Evolutionary conservation across 2,797 vertebrate species (phyloP).

Genomic region (Dendrocincla fuliginosa): DNA sequence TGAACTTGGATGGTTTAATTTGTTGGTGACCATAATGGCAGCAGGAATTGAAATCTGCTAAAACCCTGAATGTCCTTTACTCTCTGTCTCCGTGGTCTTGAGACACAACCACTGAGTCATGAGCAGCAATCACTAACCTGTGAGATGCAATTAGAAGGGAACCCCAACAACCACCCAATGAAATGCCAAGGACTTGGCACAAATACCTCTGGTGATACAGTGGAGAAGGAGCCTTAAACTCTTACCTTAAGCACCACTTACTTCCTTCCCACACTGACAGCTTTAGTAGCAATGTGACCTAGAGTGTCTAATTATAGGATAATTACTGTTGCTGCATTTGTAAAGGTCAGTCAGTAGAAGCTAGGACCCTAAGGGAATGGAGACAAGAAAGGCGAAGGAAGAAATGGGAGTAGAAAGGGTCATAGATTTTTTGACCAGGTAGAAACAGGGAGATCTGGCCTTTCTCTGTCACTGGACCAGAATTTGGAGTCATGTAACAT

Average conservation of each 20-base stretch:
- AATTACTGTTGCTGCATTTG: conserved; percentile 67
- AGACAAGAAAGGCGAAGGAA: conserved; percentile 41
- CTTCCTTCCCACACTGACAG: conserved; percentile 32
- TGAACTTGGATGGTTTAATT: neutral
- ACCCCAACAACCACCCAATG: conserved; percentile 44
- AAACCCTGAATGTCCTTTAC: neutral
- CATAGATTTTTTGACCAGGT: neutral
- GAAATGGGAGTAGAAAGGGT: conserved; percentile 10
- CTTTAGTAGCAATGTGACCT: conserved; percentile 55
- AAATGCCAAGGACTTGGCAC: conserved; percentile 33
- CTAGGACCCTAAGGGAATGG: conserved; percentile 55
- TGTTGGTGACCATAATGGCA: neutral
- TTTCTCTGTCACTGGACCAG: neutral
- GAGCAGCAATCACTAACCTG: conserved; percentile 33
- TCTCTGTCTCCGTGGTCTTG: conserved; percentile 2
- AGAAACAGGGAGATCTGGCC: neutral
- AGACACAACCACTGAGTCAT: conserved; percentile 25
- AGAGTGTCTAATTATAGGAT: conserved; percentile 64
- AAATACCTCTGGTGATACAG: conserved; percentile 28
- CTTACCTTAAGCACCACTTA: conserved; percentile 29
- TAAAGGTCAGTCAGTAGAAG: conserved; percentile 62
- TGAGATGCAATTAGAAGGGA: conserved; percentile 32
- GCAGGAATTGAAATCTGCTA: neutral
- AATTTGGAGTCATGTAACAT: neutral
- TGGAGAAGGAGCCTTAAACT: conserved; percentile 21